These are phyloP conservation scores for Anguilla obscura DNA, from an alignment of 2,797 vertebrate genomes.

Conservation along the genomic window DNA sequence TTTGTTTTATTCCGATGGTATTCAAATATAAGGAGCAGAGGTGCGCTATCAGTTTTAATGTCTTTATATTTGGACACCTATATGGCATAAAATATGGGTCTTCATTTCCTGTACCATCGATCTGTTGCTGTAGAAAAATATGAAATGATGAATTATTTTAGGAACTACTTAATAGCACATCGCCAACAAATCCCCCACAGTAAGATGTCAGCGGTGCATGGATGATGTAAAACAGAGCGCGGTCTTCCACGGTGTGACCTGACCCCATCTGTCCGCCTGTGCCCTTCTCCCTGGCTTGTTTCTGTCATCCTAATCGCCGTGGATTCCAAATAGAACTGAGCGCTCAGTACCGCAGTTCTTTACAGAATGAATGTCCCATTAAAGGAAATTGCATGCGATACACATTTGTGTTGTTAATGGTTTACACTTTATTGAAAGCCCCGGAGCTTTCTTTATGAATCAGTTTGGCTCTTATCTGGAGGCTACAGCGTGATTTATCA, in stretches of 20 bases:
- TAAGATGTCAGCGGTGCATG: conserved; percentile 26
- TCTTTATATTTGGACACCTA: not conserved
- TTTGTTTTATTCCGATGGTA: not conserved
- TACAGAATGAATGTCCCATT: conserved; percentile 27
- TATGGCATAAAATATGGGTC: not conserved
- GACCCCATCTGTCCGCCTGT: conserved; percentile 15
- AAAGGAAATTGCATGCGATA: conserved; percentile 9
- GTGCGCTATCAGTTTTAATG: not conserved
- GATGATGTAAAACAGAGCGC: conserved; percentile 28
- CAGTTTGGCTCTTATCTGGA: not conserved
- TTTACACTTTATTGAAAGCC: conserved; percentile 27
- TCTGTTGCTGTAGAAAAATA: conserved; percentile 13
- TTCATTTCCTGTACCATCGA: not conserved
- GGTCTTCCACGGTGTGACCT: conserved; percentile 18
- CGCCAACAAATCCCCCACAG: not conserved
- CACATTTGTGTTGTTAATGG: conserved; percentile 17
- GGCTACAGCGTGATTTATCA: conserved; percentile 23
- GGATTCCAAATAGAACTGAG: conserved; percentile 10
- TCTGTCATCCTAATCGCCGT: conserved; percentile 21
- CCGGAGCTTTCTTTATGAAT: conserved; percentile 8
- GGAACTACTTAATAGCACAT: conserved; percentile 27
- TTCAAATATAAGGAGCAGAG: not conserved
- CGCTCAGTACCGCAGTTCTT: conserved; percentile 21
- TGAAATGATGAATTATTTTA: conserved; percentile 10
- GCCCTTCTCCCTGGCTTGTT: conserved; percentile 22